Evolutionary conservation across 2,797 vertebrate genomes (phyloP).

Genomic region (Paramormyrops hopkinsi): DNA sequence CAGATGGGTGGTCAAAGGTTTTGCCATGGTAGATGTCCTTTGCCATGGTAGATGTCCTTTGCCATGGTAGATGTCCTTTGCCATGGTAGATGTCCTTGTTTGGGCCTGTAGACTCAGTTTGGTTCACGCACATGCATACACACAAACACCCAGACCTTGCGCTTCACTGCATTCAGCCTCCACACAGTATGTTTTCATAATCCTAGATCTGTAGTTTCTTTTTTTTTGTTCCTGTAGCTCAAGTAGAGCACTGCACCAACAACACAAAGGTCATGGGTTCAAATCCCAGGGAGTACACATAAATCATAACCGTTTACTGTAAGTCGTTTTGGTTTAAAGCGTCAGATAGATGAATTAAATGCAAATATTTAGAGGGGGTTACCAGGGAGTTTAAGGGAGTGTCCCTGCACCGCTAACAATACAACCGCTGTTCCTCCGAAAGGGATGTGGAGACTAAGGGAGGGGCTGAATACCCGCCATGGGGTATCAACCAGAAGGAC

Average conservation of each 20-base stretch:
- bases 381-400: not conserved
- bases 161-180: not conserved
- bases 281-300: not conserved
- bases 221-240: not conserved
- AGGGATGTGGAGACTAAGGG: not conserved
- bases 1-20: not conserved
- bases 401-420: not conserved
- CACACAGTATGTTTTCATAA: not conserved
- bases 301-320: not conserved
- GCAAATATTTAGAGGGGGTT: not conserved
- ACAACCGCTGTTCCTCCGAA: not conserved
- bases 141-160: not conserved
- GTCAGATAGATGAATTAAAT: not conserved
- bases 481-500: not conserved
- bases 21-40: not conserved
- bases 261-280: not conserved
- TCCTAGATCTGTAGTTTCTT: not conserved
- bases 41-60: not conserved
- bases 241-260: not conserved
- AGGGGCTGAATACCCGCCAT: not conserved
- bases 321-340: not conserved
- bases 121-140: not conserved
- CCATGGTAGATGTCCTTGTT: not conserved
- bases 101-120: not conserved
- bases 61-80: not conserved